Evolutionary conservation across 1,140 invertebrate genomes (phyloP), one percentile per base, ranked within the genome.

Genomic region (Bombus picipes): DNA sequence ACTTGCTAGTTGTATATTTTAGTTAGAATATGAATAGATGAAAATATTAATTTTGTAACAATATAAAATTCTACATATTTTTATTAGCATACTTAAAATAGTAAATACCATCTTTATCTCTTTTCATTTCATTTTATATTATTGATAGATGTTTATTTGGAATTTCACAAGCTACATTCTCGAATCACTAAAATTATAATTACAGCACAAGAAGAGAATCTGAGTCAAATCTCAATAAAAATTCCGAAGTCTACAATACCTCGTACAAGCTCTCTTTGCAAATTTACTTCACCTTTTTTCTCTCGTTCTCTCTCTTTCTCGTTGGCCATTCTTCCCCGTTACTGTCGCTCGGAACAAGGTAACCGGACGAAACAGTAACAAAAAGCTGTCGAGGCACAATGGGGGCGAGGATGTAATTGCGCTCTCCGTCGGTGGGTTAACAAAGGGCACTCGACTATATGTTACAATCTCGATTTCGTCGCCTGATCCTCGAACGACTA

Each of bases 391-490:
- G 93, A 91, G 90, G 77, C 43, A 91, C 89, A 91, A 88, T 87
- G 87, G 83, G 84, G 84, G 68, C 83, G 77, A 87, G 84, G 89
- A 92, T 92, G 91, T 95, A 95, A 95, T 95, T 94, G 93, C 94
- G 92, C 91, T 91, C 93, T 90, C 87, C 81, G 78, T 47, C 83
- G 88, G 73, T 79, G 81, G 70, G 59, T 87, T 85, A 88, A 92
- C 91, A 91, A 94, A 94, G 88, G 87, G 91, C 90, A 90, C 94
- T 95, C 94, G 93, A 94, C 92, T 94, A 93, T 89, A 90, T 94
- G 93, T 94, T 95, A 94, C 94, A 94, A 91, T 91, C 90, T 95
- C 92, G 92, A 94, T 95, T 91, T 94, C 91, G 93, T 93, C 93
- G 92, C 87, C 90, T 92, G 91, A 93, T 93, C 90, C 89, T 92